phyloP scores from a whole-genome alignment of 1,140 invertebrate genomes.

The Lerema accius region DNA sequence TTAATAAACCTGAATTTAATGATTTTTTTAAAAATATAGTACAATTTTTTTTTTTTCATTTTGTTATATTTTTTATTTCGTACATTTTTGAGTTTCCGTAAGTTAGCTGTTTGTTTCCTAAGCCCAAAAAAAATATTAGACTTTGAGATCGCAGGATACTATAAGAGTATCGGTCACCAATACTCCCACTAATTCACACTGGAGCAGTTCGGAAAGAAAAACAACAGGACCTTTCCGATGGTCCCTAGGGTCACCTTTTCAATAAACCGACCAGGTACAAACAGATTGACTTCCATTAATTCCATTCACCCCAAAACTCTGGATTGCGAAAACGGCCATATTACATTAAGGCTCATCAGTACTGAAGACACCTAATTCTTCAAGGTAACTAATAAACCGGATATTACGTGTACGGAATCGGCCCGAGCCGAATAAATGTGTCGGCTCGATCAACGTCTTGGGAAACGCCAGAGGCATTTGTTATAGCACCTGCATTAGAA shows the following conservation, averaged over 20 bases:
- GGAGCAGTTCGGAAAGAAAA: no score
- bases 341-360: conserved; percentile 32
- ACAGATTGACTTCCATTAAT: conserved; percentile 21
- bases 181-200: no score
- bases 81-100: no score
- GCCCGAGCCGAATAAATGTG: conserved; percentile 42
- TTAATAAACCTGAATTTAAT: no score
- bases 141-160: no score
- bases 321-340: conserved; percentile 23
- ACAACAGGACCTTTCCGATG: no score
- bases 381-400: conserved; percentile 53
- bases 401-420: conserved; percentile 49
- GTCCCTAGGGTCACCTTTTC: conserved; percentile 10
- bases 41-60: no score
- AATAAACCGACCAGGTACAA: conserved; percentile 20
- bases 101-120: no score
- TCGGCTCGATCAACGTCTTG: conserved; percentile 51
- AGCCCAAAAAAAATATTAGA: no score
- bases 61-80: no score
- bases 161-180: no score
- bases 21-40: no score
- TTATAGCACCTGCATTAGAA: conserved; percentile 41
- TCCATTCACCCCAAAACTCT: conserved; percentile 2
- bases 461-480: conserved; percentile 41
- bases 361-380: conserved; percentile 40